Base-by-base conservation (phyloP, 1,140 invertebrate species). In the Bombus balteatus region DNA sequence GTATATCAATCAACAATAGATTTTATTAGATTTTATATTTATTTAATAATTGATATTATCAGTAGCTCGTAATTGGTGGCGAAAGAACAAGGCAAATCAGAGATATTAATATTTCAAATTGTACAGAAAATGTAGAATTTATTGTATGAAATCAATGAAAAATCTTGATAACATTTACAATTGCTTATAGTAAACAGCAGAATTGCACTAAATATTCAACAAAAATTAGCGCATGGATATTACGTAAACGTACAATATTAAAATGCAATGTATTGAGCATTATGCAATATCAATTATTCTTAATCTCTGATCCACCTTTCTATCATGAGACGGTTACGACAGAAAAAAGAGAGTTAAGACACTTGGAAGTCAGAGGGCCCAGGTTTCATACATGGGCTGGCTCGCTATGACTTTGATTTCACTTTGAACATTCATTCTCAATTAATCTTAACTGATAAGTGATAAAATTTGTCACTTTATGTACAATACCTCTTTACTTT, bases 351-450 rank as follows among this genome's bases (percentile, higher is more conserved):
- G 88, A 93, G 91, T 93, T 94, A 94, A 94, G 93, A 94, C 93
- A 94, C 93, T 94, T 94, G 92, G 91, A 94, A 94, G 93, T 94
- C 92, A 88, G 91, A 92, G 85, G 75, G 91, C 89, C 90, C 92
- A 90, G 82, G 81, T 89, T 87, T 90, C 83, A 78, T 89, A 88
- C 78, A 77, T 91, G 91, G 90, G 90, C 91, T 91, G 75, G 83
- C 91, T 92, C 89, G 77, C 81, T 86, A 85, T 88, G 90, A 92
- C 92, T 94, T 94, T 93, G 91, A 94, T 94, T 93, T 94, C 92
- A 88, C 89, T 93, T 94, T 92, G 85, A 90, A 92, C 90, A 93
- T 92, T 93, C 91, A 93, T 90, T 83, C 91, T 89, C 85, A 86
- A 91, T 91, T 91, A 78, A 92, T 89, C 89, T 92, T 93, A 94